Conservation (phyloP, 2,888 invertebrate genomes). For the Furcula furcula region DNA sequence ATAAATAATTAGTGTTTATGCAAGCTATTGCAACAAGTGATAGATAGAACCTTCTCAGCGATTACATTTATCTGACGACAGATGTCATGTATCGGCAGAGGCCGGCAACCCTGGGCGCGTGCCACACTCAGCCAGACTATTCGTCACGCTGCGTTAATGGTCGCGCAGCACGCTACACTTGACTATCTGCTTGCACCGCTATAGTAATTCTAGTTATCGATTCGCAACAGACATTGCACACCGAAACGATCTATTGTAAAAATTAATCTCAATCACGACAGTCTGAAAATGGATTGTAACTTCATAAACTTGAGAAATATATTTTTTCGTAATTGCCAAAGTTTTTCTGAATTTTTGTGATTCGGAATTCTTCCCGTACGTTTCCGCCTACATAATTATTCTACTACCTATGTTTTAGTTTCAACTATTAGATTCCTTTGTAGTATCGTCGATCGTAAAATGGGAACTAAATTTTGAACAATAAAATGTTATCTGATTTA, state of each 20-base stretch:
- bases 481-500: conserved; percentile 30
- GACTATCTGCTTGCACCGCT: conserved; percentile 66
- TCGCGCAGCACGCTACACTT: conserved; percentile 72
- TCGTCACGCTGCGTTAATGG: conserved; percentile 81
- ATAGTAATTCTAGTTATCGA: conserved; percentile 50
- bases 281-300: not conserved
- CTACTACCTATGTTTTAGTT: not conserved
- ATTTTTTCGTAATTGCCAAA: too few relatives aligned
- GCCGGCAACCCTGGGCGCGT: conserved; percentile 28
- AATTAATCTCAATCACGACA: conserved; percentile 9
- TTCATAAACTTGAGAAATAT: not conserved
- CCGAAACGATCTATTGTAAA: conserved; percentile 16
- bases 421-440: conserved; percentile 6
- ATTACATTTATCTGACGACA: too few relatives aligned
- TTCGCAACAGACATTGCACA: conserved; percentile 41
- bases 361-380: too few relatives aligned
- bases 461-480: conserved; percentile 24
- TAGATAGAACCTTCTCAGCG: too few relatives aligned
- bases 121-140: conserved; percentile 56
- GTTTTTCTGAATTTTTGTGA: too few relatives aligned
- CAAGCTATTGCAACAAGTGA: too few relatives aligned
- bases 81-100: conserved; percentile 10
- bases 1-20: too few relatives aligned
- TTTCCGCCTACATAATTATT: not conserved
- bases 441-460: conserved; percentile 18